Percentiles rank a stretch among this genome's conserved stretches.
These are phyloP conservation scores for Oreortyx pictus DNA, from an alignment of 2,797 vertebrate genomes.

Conservation along the genomic window DNA sequence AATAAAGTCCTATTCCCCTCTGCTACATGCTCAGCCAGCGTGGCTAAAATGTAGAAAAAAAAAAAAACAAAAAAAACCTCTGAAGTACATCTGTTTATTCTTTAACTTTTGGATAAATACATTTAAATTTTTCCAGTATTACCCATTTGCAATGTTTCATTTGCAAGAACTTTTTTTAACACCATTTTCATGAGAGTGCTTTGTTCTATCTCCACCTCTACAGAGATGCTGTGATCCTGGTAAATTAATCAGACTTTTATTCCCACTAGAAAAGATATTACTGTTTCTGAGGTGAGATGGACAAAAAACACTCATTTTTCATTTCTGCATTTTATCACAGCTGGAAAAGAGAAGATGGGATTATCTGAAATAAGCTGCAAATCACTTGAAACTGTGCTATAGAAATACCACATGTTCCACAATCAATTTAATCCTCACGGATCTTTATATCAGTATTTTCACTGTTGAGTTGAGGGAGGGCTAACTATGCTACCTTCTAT, in stretches of 20 bases:
- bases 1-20: not conserved
- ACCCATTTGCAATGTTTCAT: not conserved
- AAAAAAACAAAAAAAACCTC: not conserved
- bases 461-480: conserved; percentile 27
- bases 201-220: conserved; percentile 8
- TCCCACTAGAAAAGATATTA: not conserved
- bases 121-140: not conserved
- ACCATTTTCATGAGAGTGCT: not conserved
- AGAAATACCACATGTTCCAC: conserved; percentile 69
- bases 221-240: not conserved
- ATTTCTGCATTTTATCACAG: conserved; percentile 57
- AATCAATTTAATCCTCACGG: conserved; percentile 72
- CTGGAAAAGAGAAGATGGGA: conserved; percentile 17
- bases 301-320: conserved; percentile 16
- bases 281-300: not conserved
- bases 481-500: conserved; percentile 65
- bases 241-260: not conserved
- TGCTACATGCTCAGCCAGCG: not conserved
- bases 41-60: not conserved
- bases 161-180: not conserved
- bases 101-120: not conserved
- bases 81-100: not conserved
- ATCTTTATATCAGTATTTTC: conserved; percentile 71
- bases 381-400: conserved; percentile 68
- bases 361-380: conserved; percentile 65